phyloP scores from a whole-genome alignment of 2,113 vertebrate species.

The Acanthisitta chloris region DNA sequence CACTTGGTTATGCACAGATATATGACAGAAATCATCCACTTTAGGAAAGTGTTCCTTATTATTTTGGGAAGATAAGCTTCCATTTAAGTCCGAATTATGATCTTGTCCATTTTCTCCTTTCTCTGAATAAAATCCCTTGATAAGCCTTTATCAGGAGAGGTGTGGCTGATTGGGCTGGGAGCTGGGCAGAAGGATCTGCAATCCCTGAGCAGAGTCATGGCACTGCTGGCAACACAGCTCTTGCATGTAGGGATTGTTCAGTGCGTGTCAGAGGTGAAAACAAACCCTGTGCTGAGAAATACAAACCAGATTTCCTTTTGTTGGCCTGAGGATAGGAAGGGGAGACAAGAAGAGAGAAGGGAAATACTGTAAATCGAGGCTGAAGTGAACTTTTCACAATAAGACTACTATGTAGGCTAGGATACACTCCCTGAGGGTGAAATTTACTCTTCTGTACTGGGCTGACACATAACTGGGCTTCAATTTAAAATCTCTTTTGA shows the following conservation, averaged over 20 bases:
- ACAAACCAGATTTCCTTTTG: constrained; percentile 54
- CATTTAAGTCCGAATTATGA: not conserved
- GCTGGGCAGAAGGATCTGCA: not conserved
- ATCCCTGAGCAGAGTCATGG: not conserved
- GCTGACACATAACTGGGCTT: not conserved
- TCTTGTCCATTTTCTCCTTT: not conserved
- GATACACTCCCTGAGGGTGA: constrained; percentile 15
- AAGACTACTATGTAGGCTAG: not conserved
- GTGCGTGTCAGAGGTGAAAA: constrained; percentile 45
- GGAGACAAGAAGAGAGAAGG: constrained; percentile 15
- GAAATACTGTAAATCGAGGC: constrained; percentile 13
- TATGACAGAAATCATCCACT: not conserved
- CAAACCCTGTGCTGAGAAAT: constrained; percentile 54
- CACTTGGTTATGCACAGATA: not conserved
- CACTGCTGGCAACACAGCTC: not conserved
- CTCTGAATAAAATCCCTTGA: not conserved
- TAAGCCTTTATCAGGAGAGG: not conserved
- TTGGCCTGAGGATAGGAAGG: constrained; percentile 39
- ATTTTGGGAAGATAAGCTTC: not conserved
- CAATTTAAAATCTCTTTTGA: constrained; percentile 11
- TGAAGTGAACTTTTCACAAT: constrained; percentile 42
- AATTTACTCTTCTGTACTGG: constrained; percentile 7
- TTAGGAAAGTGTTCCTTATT: not conserved
- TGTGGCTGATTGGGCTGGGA: not conserved
- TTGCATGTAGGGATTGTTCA: not conserved